Base-by-base conservation (phyloP, 2,797 vertebrate genomes). In the Aulostomus chinensis region DNA sequence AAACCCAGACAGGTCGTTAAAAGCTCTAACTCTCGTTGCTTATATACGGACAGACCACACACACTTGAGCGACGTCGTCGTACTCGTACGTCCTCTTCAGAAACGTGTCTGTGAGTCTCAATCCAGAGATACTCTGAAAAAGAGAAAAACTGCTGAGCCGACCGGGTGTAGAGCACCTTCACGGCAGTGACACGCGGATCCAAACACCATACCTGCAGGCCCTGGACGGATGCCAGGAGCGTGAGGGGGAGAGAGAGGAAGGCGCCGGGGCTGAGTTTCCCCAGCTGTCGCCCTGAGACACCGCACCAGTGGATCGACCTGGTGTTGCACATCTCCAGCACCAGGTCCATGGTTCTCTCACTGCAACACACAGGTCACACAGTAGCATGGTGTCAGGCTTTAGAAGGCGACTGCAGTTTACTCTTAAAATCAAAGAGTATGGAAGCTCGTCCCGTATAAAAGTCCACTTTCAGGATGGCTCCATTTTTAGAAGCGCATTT, bases 51-150 rank as follows among this genome's bases (percentile, higher is more conserved):
- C 94, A 95, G 63, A 99, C 90, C 54, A 99, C 97, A 59, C 95
- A 98, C 73, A 99, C 97, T 78, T 99, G 97, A 11, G 96, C 96
- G 1, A 99, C 94, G 85, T 99, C 97, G 26, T 99, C 97, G 0
- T 98, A 98, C 41, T 99, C 97, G 0, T 99, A 99, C 0, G 97
- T 99, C 86, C 97, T 94, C 91, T 99, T 98, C 88, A 99, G 86
- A 87, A 99, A 99, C 0, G 94, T 98, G 57, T 99, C 97, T 1
- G 94, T 99, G 34, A 99, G 92, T 84, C 97, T 92, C 75, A 99
- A 78, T 39, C 97, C 97, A 1, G 96, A 99, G 63, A 99, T 91
- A 10, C 95, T 98, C 97, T 99, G 76, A 65, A 87, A 78, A 5
- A 66, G 49, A 46, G 28, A 37, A 7, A 25, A 2, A 42, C 14